Conservation (phyloP, 2,797 vertebrate species). For the Myotis findleyi region DNA sequence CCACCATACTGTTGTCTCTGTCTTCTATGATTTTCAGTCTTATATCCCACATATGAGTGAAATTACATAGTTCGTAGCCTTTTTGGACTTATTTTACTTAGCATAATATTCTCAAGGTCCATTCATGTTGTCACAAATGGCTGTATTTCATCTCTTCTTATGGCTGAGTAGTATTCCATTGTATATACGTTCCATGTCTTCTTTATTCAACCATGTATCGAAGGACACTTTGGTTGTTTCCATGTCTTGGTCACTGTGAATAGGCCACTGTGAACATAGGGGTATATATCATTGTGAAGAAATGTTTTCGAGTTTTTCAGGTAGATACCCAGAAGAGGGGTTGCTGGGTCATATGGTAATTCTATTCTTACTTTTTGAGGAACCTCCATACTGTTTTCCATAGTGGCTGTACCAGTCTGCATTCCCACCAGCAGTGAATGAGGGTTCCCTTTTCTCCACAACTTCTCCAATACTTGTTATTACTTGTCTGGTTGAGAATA, state of each 20-base stretch:
- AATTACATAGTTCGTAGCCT: not conserved
- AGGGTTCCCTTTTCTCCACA: not conserved
- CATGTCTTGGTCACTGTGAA: not conserved
- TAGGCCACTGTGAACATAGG: not conserved
- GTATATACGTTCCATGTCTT: not conserved
- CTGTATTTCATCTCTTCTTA: not conserved
- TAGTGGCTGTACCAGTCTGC: not conserved
- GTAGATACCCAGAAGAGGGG: not conserved
- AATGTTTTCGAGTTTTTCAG: not conserved
- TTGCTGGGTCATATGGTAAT: not conserved
- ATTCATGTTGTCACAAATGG: not conserved
- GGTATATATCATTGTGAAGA: not conserved
- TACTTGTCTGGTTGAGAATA: not conserved
- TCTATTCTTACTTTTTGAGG: not conserved
- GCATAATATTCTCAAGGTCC: not conserved
- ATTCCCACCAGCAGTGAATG: not conserved
- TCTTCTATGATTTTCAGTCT: not conserved
- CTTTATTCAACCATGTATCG: not conserved
- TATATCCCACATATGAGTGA: not conserved
- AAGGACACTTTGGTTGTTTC: not conserved
- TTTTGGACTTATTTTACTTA: not conserved
- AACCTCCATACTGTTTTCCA: not conserved
- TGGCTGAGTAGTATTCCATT: not conserved
- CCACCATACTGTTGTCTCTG: not conserved
- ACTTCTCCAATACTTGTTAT: too few species aligned